phyloP scores from a whole-genome alignment of 2,113 vertebrate species.

The Pollimyrus isidori region DNA sequence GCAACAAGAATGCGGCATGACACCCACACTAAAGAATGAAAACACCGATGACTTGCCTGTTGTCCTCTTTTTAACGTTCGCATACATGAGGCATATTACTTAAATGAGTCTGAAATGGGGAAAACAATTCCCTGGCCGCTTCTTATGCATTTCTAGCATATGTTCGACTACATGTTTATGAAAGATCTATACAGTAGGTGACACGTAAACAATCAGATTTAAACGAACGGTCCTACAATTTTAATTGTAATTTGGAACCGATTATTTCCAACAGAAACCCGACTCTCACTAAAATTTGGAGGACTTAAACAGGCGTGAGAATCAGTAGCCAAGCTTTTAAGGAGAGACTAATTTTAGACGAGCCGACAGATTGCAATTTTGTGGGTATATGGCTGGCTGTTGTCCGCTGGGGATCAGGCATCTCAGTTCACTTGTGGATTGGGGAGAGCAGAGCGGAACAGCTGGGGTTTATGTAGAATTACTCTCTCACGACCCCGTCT shows the following conservation, averaged over 20 bases:
- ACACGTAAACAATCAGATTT: background rate
- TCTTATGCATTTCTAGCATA: background rate
- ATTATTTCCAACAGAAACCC: background rate
- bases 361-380: conserved; percentile 23
- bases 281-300: background rate
- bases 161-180: background rate
- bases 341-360: conserved; percentile 15
- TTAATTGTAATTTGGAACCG: background rate
- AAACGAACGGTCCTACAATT: background rate
- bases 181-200: background rate
- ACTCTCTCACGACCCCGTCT: conserved; percentile 23
- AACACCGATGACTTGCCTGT: conserved; percentile 20
- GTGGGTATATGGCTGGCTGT: conserved; percentile 15
- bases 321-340: background rate
- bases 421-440: conserved; percentile 20
- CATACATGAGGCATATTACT: background rate
- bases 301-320: conserved; percentile 11
- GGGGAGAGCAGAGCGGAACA: background rate
- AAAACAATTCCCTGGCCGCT: background rate
- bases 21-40: conserved; percentile 25
- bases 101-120: background rate
- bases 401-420: conserved; percentile 17
- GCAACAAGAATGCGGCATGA: conserved; percentile 25
- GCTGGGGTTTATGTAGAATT: conserved; percentile 12
- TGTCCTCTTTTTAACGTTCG: background rate